A percentile compares a stretch with the other conserved stretches of the same genome.
phyloP scores from a whole-genome alignment of 2,113 vertebrate genomes.

The Toxotes jaculatrix region DNA sequence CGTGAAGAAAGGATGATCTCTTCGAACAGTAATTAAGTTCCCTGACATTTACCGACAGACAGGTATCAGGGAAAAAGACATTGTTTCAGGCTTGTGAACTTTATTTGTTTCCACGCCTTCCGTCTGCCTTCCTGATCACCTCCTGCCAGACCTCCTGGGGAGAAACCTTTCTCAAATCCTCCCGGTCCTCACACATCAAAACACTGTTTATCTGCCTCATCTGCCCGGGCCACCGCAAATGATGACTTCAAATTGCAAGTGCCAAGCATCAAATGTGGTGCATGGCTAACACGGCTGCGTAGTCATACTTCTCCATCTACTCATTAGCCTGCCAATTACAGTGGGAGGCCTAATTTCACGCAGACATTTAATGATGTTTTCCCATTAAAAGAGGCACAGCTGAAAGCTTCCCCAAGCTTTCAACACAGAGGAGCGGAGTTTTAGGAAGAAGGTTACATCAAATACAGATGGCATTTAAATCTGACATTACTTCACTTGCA shows the following conservation, averaged over 20 bases:
- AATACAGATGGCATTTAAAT: conserved; percentile 9
- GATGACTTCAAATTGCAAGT: conserved; percentile 3
- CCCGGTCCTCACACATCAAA: conserved; percentile 7
- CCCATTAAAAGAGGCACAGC: conserved; percentile 5
- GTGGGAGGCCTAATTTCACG: conserved; percentile 46
- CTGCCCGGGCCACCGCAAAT: background rate
- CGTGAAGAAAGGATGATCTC: background rate
- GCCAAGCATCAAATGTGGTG: background rate
- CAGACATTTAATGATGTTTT: conserved; percentile 30
- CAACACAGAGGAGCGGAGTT: background rate
- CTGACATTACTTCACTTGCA: background rate
- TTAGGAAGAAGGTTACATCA: conserved; percentile 2
- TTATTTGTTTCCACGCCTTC: background rate
- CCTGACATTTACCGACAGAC: conserved; percentile 31
- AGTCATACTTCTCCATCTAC: conserved; percentile 18
- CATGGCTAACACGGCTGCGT: background rate
- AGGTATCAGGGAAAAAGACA: background rate
- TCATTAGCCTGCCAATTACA: conserved; percentile 44
- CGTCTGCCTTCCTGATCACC: background rate
- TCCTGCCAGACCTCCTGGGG: background rate
- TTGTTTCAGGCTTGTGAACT: conserved; percentile 17
- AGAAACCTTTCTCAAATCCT: conserved; percentile 3
- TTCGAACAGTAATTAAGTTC: conserved; percentile 20
- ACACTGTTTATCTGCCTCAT: conserved; percentile 1
- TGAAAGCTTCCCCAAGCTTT: background rate